Percentiles rank a stretch among this genome's conserved stretches.
These are phyloP conservation scores for Tigriopus japonicus DNA, from an alignment of 1,140 invertebrate species.

Conservation along the genomic window DNA sequence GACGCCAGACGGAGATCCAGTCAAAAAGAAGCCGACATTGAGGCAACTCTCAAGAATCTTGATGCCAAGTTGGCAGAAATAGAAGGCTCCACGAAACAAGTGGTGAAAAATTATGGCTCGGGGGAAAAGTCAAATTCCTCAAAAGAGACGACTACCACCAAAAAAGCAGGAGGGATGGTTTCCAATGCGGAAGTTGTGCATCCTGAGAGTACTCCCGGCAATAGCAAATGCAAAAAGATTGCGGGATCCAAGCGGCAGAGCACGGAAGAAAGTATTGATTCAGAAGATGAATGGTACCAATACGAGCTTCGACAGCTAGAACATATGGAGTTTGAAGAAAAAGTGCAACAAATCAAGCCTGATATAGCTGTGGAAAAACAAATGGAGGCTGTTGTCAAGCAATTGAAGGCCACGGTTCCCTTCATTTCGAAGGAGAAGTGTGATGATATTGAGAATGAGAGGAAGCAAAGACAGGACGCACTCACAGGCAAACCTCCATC, in stretches of 20 bases:
- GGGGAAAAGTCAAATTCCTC: background rate
- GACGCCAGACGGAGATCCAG: background rate
- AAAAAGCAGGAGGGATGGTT: no score
- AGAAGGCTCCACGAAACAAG: background rate
- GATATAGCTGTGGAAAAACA: slow-evolving; percentile 17
- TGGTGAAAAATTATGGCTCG: background rate
- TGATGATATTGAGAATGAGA: background rate
- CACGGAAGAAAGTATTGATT: slow-evolving; percentile 78
- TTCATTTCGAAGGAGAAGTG: background rate
- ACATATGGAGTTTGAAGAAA: slow-evolving; percentile 46
- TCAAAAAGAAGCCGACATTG: background rate
- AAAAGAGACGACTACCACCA: background rate
- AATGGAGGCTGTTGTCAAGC: slow-evolving; percentile 19
- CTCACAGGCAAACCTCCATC: background rate
- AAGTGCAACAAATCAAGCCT: slow-evolving; percentile 32
- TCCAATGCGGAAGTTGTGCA: no score
- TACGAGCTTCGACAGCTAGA: slow-evolving; percentile 68
- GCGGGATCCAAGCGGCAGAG: slow-evolving; percentile 44
- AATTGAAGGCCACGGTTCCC: slow-evolving; percentile 14
- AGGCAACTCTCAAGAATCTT: slow-evolving; percentile 1
- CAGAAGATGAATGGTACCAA: slow-evolving; percentile 80
- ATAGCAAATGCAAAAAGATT: no score
- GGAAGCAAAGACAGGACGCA: background rate
- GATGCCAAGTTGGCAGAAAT: slow-evolving; percentile 13
- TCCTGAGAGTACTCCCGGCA: no score